Evolutionary conservation across 2,888 invertebrate genomes (phyloP).

Genomic region (Apamea anceps): DNA sequence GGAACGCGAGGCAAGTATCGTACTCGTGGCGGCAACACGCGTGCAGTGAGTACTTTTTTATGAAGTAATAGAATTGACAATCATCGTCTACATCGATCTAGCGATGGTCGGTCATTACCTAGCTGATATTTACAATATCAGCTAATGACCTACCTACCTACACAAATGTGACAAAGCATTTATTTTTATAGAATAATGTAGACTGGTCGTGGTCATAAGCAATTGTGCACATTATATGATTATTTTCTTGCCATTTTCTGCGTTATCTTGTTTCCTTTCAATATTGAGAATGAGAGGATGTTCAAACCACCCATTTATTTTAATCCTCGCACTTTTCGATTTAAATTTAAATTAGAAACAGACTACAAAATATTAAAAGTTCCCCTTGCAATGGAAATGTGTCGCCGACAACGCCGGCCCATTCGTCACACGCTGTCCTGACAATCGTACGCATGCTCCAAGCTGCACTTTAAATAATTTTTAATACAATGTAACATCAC

Average conservation of each 20-base stretch:
- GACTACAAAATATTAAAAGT: slow-evolving; percentile 85
- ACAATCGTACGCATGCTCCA: slow-evolving; percentile 73
- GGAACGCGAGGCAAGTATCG: background rate
- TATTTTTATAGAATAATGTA: background rate
- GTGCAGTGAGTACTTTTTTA: background rate
- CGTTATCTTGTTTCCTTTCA: background rate
- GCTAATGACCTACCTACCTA: background rate
- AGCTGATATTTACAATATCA: background rate
- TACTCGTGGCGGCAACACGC: background rate
- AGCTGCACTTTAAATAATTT: slow-evolving; percentile 69
- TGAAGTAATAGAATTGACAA: background rate
- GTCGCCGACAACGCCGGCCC: slow-evolving; percentile 73
- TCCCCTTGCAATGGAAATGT: slow-evolving; percentile 77
- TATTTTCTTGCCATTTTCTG: background rate
- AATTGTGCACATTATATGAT: background rate
- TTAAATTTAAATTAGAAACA: slow-evolving; percentile 82
- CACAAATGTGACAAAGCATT: background rate
- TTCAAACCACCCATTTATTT: slow-evolving; percentile 30
- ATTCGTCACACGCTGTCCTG: slow-evolving; percentile 78
- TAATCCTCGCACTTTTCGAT: slow-evolving; percentile 67
- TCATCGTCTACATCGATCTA: background rate
- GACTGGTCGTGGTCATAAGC: background rate
- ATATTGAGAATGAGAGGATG: background rate
- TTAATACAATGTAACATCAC: slow-evolving; percentile 63
- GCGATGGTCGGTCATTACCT: background rate